Conservation (phyloP, 2,797 vertebrate species). For the Dromococcyx pavoninus region DNA sequence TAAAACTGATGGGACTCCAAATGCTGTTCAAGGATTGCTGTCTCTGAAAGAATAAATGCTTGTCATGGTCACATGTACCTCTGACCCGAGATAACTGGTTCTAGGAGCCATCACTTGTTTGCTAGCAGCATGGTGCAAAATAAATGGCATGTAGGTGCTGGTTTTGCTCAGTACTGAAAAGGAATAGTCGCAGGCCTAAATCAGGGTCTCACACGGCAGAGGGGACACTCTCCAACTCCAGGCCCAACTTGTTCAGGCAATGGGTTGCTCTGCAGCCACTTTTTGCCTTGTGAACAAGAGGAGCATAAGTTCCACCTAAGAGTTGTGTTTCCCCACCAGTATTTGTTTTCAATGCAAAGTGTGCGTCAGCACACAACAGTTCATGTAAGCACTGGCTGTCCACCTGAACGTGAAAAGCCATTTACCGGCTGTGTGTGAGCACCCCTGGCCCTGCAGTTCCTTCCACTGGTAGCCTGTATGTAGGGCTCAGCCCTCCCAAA, state of each 20-base stretch:
- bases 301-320: background rate
- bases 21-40: background rate
- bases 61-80: fast-evolving
- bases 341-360: background rate
- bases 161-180: background rate
- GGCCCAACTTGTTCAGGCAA: background rate
- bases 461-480: background rate
- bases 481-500: background rate
- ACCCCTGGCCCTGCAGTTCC: background rate
- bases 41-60: background rate
- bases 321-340: background rate
- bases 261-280: background rate
- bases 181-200: background rate
- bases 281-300: background rate
- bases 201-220: background rate
- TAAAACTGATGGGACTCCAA: background rate
- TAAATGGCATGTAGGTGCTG: background rate
- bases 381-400: background rate
- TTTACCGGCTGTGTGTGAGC: background rate
- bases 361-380: background rate
- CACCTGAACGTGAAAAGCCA: background rate
- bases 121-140: background rate
- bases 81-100: background rate
- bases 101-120: background rate
- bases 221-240: background rate